These are phyloP conservation scores for Ypsolopha scabrella DNA, from an alignment of 2,888 invertebrate species.

Conservation along the genomic window DNA sequence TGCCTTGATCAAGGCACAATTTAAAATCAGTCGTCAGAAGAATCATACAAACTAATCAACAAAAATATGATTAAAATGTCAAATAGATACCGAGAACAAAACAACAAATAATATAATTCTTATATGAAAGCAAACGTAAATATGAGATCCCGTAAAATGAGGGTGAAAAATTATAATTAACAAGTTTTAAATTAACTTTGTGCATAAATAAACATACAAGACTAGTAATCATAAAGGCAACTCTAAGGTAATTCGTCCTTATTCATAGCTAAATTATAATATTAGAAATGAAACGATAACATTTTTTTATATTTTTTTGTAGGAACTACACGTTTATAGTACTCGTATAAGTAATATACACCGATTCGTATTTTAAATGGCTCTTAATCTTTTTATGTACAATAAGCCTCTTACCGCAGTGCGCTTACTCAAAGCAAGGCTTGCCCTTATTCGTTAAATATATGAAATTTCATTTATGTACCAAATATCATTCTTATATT, in stretches of 20 bases:
- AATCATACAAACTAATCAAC: neutral
- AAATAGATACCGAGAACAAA: conserved; percentile 7
- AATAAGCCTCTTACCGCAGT: too few species aligned
- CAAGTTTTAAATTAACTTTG: neutral
- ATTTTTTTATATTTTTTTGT: conserved; percentile 27
- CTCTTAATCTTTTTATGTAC: too few species aligned
- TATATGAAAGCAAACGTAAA: neutral
- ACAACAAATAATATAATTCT: conserved; percentile 7
- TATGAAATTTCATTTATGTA: too few species aligned
- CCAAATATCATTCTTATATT: too few species aligned
- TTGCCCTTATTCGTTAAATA: too few species aligned
- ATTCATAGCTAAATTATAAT: conserved; percentile 14
- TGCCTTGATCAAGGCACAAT: too few species aligned
- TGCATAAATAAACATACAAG: conserved; percentile 14
- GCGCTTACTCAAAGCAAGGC: too few species aligned
- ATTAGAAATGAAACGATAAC: conserved; percentile 13
- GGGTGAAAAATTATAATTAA: conserved; percentile 17
- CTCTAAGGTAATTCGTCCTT: too few species aligned
- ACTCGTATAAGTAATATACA: neutral
- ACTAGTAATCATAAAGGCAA: too few species aligned
- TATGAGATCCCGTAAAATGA: conserved; percentile 15
- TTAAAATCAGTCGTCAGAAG: too few species aligned
- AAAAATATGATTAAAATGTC: conserved; percentile 5
- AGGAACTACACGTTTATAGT: conserved; percentile 44
- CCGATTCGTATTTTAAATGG: too few species aligned